phyloP scores from a whole-genome alignment of 2,113 vertebrate species.

The Anoplopoma fimbria region DNA sequence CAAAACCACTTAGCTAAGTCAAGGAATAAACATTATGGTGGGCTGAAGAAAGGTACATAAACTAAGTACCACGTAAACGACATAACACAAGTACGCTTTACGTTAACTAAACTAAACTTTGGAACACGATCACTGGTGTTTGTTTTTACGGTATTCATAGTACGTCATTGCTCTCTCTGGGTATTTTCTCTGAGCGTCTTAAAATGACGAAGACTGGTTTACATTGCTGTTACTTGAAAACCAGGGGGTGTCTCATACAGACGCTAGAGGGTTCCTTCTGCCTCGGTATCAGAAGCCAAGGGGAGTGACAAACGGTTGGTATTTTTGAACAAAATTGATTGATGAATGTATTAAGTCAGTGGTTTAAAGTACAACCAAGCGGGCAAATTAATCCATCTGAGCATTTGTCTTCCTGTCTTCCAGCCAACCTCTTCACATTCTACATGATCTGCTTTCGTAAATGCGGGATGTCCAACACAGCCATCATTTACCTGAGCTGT shows the following conservation, averaged over 20 bases:
- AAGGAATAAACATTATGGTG: background rate
- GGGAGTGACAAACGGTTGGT: background rate
- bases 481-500: conserved; percentile 81
- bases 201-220: too few species aligned
- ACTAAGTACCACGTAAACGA: background rate
- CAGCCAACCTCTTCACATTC: conserved; percentile 86
- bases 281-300: background rate
- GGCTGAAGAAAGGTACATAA: background rate
- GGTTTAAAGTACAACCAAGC: background rate
- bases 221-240: too few species aligned
- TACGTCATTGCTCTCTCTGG: background rate
- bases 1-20: background rate
- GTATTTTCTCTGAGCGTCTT: too few species aligned
- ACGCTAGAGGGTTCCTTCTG: background rate
- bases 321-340: background rate
- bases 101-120: too few species aligned
- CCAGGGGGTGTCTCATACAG: too few species aligned
- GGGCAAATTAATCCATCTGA: background rate
- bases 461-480: conserved; percentile 84
- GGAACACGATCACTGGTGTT: too few species aligned
- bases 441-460: conserved; percentile 83
- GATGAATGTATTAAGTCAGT: background rate
- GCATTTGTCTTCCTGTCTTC: background rate
- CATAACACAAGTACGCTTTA: background rate
- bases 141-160: background rate